These are phyloP conservation scores for Seira sanloemensis DNA, from an alignment of 2,888 invertebrate genomes.

Conservation along the genomic window DNA sequence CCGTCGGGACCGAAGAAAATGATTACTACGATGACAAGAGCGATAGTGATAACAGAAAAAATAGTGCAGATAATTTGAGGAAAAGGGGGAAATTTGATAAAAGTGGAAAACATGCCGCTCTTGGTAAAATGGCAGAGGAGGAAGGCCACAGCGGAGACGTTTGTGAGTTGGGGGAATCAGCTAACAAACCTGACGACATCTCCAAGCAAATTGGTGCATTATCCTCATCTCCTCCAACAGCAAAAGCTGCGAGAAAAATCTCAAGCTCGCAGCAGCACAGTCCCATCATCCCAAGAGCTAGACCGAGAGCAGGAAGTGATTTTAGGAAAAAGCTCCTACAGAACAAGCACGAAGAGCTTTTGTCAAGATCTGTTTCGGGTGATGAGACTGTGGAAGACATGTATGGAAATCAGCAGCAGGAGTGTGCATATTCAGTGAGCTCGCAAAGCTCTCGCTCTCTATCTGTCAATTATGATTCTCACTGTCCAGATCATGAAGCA, in stretches of 20 bases:
- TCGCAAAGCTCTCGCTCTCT: constrained; percentile 71
- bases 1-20: constrained; percentile 61
- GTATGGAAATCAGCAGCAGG: constrained; percentile 32
- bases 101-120: no score
- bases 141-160: constrained; percentile 11
- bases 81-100: constrained; percentile 46
- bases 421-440: constrained; percentile 56
- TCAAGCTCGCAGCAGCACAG: constrained; percentile 21
- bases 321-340: constrained; percentile 46
- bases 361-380: constrained; percentile 56
- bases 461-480: constrained; percentile 63
- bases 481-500: constrained; percentile 70
- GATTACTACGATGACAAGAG: constrained; percentile 32
- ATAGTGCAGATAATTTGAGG: constrained; percentile 41
- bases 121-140: no score
- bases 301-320: constrained; percentile 56
- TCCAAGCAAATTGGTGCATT: constrained; percentile 52
- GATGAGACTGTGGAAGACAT: constrained; percentile 17
- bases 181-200: constrained; percentile 62
- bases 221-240: constrained; percentile 30
- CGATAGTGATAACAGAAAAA: constrained; percentile 16
- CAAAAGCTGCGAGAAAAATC: constrained; percentile 16
- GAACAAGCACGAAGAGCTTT: constrained; percentile 24
- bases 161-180: constrained; percentile 17
- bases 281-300: constrained; percentile 55